Base-by-base conservation (phyloP, 2,797 vertebrate species). In the Helostoma temminkii region DNA sequence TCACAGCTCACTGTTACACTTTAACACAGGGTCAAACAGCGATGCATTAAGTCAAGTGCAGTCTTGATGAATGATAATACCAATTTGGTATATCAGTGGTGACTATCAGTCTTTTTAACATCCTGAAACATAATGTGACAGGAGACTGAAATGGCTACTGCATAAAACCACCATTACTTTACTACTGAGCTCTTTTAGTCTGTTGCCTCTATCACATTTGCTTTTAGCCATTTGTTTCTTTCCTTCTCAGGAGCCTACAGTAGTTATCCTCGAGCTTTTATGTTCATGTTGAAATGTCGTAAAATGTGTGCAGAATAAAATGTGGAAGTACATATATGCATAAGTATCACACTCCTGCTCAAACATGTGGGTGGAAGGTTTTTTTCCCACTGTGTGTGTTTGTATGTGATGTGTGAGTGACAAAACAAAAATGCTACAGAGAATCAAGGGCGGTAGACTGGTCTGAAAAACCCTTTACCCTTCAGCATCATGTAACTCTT, bases 31-130 rank as follows among this genome's bases (percentile, higher is more conserved):
- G 50, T 60, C 19, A 59, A 32, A 42, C 32, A 25, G 34, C 5
- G 25, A 25, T 26, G 16, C 52, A 52, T 68, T 47, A 74, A 68
- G 46, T 61, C 45, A 71, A 78, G 57, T 60, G 48, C 47, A 56
- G 22, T 74, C 32, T 28, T 68, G 61, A 64, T 49, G 16, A 66
- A 15, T 10, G 16, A 45, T 37, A 48, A 60, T 36, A 73, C 45
- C 36, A 30, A 22, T 28, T 61, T 69, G 32, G 15, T 19, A 11
- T 37, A 59, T 53, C 52, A 74, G 32, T 24, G 22, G 64, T 6
- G 16, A 41, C 39, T 47, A 36, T 61, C 32, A 10, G 39, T 41
- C 9, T 64, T 18, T 57, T 72, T 63, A 52, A 69, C 19, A 37
- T 22, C 5, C 28, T 39, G 32, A 67, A 26, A 49, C 34, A 62